phyloP scores from a whole-genome alignment of 1,140 invertebrate species.

The Laupala kohalensis region DNA sequence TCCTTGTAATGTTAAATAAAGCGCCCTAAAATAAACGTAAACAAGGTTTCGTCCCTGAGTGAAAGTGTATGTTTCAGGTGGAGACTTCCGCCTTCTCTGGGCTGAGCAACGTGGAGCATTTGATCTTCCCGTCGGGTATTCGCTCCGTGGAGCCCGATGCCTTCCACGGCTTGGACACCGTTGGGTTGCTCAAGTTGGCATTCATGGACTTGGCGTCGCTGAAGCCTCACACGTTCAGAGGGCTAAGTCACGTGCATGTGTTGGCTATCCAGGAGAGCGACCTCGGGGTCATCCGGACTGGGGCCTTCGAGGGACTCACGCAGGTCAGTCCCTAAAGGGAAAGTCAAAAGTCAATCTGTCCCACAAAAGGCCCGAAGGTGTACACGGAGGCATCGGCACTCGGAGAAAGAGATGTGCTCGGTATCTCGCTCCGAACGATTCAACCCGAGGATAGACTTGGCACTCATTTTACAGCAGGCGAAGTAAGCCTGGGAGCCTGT shows the following conservation, averaged over 20 bases:
- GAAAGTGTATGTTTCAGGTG: too few species aligned
- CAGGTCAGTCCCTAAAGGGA: neutral
- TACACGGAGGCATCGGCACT: too few species aligned
- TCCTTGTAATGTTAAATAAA: too few species aligned
- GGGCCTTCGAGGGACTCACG: constrained; percentile 46
- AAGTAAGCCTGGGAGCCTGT: too few species aligned
- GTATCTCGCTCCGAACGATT: too few species aligned
- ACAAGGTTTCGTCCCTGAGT: too few species aligned
- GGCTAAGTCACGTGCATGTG: constrained; percentile 54
- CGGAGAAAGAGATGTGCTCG: too few species aligned
- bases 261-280: constrained; percentile 60
- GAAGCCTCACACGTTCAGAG: constrained; percentile 55
- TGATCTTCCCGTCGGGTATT: constrained; percentile 64
- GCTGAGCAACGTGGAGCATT: constrained; percentile 57
- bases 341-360: too few species aligned
- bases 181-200: constrained; percentile 58
- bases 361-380: too few species aligned
- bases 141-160: constrained; percentile 58
- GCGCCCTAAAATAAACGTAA: too few species aligned
- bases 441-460: too few species aligned
- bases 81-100: constrained; percentile 65
- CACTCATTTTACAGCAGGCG: too few species aligned
- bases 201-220: constrained; percentile 66
- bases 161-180: constrained; percentile 63
- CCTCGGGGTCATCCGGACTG: constrained; percentile 40